Evolutionary conservation across 2,888 invertebrate genomes (phyloP), one percentile per base, ranked within the genome.

Genomic region (Eumacrocentrus americanus): DNA sequence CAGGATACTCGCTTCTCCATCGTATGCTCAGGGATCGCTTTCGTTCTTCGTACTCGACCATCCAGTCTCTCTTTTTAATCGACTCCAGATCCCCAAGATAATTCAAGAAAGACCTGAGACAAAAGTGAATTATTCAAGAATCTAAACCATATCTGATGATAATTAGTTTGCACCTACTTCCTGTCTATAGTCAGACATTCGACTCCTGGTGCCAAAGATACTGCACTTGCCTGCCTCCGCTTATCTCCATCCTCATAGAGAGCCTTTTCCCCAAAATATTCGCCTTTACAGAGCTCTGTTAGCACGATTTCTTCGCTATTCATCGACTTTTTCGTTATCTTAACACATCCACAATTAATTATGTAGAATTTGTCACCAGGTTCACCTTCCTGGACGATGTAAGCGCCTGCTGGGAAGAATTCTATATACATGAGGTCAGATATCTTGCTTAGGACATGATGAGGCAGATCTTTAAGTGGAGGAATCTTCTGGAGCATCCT

Each of bases 201-300:
- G 51, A 93, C 87, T 64, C 94, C 88, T 11, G 94, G 87, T 58
- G 89, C 85, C 76, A 91, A 85, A 0, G 96, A 95, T 40, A 91
- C 92, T 22, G 95, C 93, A 64, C 91, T 95, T 6, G 96, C 95
- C 54, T 94, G 90, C 16, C 96, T 84, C 14, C 48, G 50, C 57
- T 67, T 60, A 2, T 70, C 64, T 38, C 89, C 86, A 74, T 94
- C 93, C 65, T 92, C 91, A 75, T 90, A 89, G 25, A 95, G 82
- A 0, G 95, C 94, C 74, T 91, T 89, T 73, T 95, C 95, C 0
- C 95, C 95, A 78, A 95, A 95, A 80, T 90, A 94, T 61, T 92
- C 88, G 0, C 94, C 94, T 37, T 88, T 86, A 12, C 84, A 84
- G 7, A 93, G 83, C 5, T 89, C 87, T 11, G 91, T 86, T 12